These are phyloP conservation scores for Leptoteleia sp. DNA, from an alignment of 1,140 invertebrate genomes.

Conservation along the genomic window DNA sequence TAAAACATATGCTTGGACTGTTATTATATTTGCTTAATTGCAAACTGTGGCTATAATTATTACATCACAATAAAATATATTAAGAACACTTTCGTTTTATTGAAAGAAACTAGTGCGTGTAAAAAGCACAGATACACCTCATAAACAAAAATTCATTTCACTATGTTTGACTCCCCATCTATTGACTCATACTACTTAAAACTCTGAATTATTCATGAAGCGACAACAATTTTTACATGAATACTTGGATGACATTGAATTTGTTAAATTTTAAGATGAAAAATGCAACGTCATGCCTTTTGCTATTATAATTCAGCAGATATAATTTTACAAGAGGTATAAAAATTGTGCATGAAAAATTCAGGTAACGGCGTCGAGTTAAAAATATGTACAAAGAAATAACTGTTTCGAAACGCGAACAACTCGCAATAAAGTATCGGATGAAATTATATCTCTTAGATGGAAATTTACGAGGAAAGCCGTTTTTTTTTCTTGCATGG, in stretches of 20 bases:
- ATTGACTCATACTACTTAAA: conserved; percentile 48
- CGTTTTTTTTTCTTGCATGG: conserved; percentile 1
- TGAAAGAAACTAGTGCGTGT: too few relatives aligned
- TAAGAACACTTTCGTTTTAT: too few relatives aligned
- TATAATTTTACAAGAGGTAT: conserved; percentile 40
- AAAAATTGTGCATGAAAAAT: conserved; percentile 39
- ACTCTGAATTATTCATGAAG: conserved; percentile 44
- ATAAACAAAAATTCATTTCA: conserved; percentile 21
- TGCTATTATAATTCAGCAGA: conserved; percentile 27
- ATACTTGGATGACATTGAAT: conserved; percentile 42
- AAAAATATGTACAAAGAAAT: conserved; percentile 35
- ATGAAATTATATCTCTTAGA: conserved; percentile 18
- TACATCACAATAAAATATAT: too few relatives aligned
- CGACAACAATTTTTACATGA: conserved; percentile 46
- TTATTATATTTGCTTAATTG: too few relatives aligned
- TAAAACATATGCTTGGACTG: too few relatives aligned
- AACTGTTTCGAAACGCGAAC: conserved; percentile 15
- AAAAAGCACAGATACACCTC: not conserved
- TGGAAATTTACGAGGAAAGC: conserved; percentile 5
- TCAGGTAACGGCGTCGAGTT: conserved; percentile 7
- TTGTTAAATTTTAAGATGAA: conserved; percentile 24
- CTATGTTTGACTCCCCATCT: conserved; percentile 2
- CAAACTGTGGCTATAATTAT: too few relatives aligned
- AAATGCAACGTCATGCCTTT: conserved; percentile 26
- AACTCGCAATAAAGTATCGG: conserved; percentile 11